Evolutionary conservation across 2,888 invertebrate genomes (phyloP).

Genomic region (Steinernema hermaphroditum): DNA sequence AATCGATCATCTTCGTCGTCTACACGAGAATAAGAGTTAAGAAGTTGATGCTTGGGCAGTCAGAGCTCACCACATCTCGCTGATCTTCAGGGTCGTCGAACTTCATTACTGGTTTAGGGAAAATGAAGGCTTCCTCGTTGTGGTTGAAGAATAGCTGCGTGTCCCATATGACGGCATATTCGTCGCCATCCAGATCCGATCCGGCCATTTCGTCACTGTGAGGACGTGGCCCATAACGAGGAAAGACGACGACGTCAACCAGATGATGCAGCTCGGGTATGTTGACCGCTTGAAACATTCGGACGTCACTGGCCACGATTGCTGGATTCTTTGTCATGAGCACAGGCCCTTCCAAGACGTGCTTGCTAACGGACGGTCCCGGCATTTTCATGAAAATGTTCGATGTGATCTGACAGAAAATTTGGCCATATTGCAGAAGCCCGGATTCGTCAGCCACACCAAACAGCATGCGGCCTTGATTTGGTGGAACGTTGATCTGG

Average conservation of each 20-base stretch:
- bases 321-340: constrained; percentile 69
- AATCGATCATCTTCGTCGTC: constrained; percentile 51
- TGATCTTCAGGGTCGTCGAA: background rate
- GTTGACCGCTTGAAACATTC: constrained; percentile 64
- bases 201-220: constrained; percentile 69
- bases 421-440: constrained; percentile 56
- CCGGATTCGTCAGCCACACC: constrained; percentile 63
- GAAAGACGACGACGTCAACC: constrained; percentile 69
- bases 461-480: constrained; percentile 54
- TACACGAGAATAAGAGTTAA: background rate
- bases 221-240: constrained; percentile 67
- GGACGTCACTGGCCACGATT: constrained; percentile 68
- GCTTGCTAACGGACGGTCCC: background rate
- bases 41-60: background rate
- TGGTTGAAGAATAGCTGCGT: constrained; percentile 61
- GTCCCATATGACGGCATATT: constrained; percentile 68
- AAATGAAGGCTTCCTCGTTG: constrained; percentile 55
- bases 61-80: background rate
- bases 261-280: constrained; percentile 60
- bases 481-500: constrained; percentile 46
- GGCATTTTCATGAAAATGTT: constrained; percentile 33
- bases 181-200: constrained; percentile 69
- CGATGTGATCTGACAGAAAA: constrained; percentile 59
- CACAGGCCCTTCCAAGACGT: constrained; percentile 58
- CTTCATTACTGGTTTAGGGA: constrained; percentile 19